A percentile compares a stretch with the other conserved stretches of the same genome.
Evolutionary conservation across 2,888 invertebrate species (phyloP).

Genomic region (Drosophila neonasuta): DNA sequence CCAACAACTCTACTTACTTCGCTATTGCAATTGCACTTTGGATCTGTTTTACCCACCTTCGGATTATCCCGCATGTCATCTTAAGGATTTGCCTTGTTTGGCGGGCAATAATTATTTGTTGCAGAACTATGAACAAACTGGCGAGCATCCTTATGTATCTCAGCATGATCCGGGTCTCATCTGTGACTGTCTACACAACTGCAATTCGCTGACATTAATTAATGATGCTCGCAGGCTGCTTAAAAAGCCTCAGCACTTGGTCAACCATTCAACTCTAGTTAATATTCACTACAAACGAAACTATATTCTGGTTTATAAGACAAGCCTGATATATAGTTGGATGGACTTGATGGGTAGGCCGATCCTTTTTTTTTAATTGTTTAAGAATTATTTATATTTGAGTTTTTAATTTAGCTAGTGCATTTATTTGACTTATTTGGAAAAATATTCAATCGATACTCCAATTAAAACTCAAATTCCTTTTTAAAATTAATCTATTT

Average conservation of each 20-base stretch:
- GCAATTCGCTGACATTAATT: slow-evolving; percentile 71
- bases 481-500: no score
- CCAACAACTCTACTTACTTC: slow-evolving; percentile 70
- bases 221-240: slow-evolving; percentile 59
- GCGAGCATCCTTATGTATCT: slow-evolving; percentile 65
- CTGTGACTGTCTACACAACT: slow-evolving; percentile 79
- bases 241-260: slow-evolving; percentile 17
- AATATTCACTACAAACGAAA: slow-evolving; percentile 80
- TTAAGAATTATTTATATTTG: no score
- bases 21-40: slow-evolving; percentile 77
- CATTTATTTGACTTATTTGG: no score
- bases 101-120: slow-evolving; percentile 65
- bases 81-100: slow-evolving; percentile 74
- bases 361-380: no score
- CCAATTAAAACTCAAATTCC: no score
- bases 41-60: slow-evolving; percentile 78
- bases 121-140: slow-evolving; percentile 58
- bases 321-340: slow-evolving; percentile 81
- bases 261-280: slow-evolving; percentile 65
- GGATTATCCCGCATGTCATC: slow-evolving; percentile 58
- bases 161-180: slow-evolving; percentile 61
- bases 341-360: slow-evolving; percentile 82
- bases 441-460: no score
- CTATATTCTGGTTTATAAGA: slow-evolving; percentile 81
- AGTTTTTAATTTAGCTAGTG: no score